phyloP scores from a whole-genome alignment of 1,140 invertebrate species.

The Neotoxoptera formosana region DNA sequence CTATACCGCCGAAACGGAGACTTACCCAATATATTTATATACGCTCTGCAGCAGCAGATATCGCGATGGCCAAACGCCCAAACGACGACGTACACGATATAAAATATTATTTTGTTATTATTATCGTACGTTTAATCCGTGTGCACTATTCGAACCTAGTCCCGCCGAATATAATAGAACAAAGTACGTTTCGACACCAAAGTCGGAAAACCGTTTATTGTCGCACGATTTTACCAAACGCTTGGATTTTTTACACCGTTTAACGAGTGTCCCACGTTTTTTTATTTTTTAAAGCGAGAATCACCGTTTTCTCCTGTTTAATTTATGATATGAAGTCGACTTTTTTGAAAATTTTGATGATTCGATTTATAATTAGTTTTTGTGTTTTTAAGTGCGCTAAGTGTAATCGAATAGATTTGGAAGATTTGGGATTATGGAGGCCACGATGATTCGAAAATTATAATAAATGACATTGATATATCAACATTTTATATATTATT shows the following conservation, averaged over 20 bases:
- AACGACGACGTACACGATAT: background rate
- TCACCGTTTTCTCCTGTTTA: background rate
- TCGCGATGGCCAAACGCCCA: background rate
- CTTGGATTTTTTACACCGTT: background rate
- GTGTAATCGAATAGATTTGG: background rate
- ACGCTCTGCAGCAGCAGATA: background rate
- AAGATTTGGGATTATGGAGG: too few species aligned
- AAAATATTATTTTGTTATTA: background rate
- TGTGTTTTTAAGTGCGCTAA: background rate
- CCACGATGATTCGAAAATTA: background rate
- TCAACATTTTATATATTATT: too few species aligned
- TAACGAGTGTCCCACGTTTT: background rate
- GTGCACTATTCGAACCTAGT: background rate
- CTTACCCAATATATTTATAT: background rate
- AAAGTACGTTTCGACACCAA: background rate
- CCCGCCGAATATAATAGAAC: background rate
- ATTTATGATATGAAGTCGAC: background rate
- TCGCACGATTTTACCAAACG: background rate
- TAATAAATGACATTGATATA: background rate
- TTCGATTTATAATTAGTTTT: too few species aligned
- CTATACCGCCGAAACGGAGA: background rate
- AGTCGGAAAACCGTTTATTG: background rate
- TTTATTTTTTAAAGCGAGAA: background rate
- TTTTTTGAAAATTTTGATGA: too few species aligned
- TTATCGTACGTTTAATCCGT: background rate